A percentile compares a stretch with the other conserved stretches of the same genome.
phyloP scores from a whole-genome alignment of 2,113 vertebrate species.

The Psittacus erithacus region DNA sequence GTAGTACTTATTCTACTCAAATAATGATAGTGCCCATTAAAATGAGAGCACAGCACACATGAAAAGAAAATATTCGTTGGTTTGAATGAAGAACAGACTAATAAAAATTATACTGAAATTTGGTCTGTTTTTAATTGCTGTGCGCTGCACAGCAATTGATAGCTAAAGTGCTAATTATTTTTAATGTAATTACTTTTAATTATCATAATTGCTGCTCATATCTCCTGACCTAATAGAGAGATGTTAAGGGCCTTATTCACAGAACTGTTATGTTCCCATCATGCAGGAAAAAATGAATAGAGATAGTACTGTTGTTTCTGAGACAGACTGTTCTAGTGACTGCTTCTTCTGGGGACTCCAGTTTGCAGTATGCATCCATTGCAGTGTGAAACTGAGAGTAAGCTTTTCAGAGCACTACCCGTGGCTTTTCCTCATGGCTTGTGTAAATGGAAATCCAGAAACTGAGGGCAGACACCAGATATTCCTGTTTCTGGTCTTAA shows the following conservation, averaged over 20 bases:
- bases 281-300: neutral
- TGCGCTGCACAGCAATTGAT: slow-evolving; percentile 54
- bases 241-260: slow-evolving; percentile 51
- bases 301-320: neutral
- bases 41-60: slow-evolving; percentile 31
- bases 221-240: slow-evolving; percentile 62
- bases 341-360: neutral
- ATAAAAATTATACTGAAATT: slow-evolving; percentile 72
- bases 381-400: neutral
- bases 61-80: slow-evolving; percentile 50
- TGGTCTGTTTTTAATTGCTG: slow-evolving; percentile 64
- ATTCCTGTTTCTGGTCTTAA: neutral
- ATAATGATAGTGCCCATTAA: slow-evolving; percentile 36
- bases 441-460: neutral
- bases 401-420: neutral
- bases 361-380: neutral
- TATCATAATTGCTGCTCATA: slow-evolving; percentile 71
- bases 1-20: slow-evolving; percentile 19
- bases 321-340: neutral
- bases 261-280: slow-evolving; percentile 42
- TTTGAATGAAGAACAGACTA: slow-evolving; percentile 55
- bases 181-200: slow-evolving; percentile 80
- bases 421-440: neutral
- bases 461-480: neutral
- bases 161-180: slow-evolving; percentile 75